Evolutionary conservation across 2,113 vertebrate species (phyloP).

Genomic region (Aegotheles bennettii): DNA sequence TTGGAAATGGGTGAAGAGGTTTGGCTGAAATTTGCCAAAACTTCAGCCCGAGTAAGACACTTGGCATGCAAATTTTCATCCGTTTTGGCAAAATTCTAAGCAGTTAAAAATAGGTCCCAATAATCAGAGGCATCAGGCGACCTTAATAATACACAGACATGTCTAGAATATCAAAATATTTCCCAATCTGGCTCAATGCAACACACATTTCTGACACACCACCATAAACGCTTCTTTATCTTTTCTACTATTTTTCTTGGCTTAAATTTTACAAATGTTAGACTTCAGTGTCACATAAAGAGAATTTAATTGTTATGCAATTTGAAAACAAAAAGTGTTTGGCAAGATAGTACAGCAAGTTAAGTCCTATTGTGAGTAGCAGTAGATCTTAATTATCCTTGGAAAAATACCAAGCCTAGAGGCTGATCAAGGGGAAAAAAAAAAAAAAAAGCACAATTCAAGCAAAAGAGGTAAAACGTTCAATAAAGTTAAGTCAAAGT

Average conservation of each 20-base stretch:
- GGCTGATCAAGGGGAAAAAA: background rate
- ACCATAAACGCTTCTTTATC: background rate
- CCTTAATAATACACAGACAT: background rate
- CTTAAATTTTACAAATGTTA: slow-evolving; percentile 15
- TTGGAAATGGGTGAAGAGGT: background rate
- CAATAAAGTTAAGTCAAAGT: too few relatives aligned
- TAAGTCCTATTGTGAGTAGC: background rate
- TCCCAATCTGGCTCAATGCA: background rate
- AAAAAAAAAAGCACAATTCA: background rate
- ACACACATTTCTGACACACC: background rate
- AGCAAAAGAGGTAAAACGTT: background rate
- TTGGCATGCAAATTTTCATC: background rate
- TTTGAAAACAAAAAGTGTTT: slow-evolving; percentile 42
- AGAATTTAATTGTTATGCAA: slow-evolving; percentile 27
- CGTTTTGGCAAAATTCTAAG: background rate
- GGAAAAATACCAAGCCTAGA: background rate
- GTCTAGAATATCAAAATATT: background rate
- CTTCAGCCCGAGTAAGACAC: background rate
- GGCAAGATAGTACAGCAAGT: background rate
- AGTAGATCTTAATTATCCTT: background rate
- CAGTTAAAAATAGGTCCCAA: background rate
- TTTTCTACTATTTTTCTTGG: slow-evolving; percentile 40
- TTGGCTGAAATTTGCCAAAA: background rate
- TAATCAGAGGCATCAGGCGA: background rate
- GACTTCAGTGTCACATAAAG: background rate